A percentile compares a stretch with the other conserved stretches of the same genome.
phyloP scores from a whole-genome alignment of 1,140 invertebrate species.

The Drosophila chauvacae region DNA sequence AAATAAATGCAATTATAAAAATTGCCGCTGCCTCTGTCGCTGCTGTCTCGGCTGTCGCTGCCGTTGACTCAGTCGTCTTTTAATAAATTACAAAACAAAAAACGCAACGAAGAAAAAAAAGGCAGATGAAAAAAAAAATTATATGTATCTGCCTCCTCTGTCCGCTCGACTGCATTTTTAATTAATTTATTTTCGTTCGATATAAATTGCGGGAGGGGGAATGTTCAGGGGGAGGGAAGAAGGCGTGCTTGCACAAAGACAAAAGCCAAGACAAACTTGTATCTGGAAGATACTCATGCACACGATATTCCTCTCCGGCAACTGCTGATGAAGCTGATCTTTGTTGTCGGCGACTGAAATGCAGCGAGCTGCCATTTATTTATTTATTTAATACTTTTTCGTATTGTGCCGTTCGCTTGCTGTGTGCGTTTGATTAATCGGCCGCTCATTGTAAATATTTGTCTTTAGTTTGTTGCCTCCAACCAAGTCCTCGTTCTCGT shows the following conservation, averaged over 20 bases:
- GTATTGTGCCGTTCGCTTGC: constrained; percentile 2
- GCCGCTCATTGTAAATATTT: constrained; percentile 80
- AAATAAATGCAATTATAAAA: constrained; percentile 74
- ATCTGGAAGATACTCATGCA: constrained; percentile 73
- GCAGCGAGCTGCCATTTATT: constrained; percentile 71
- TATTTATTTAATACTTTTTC: constrained; percentile 79
- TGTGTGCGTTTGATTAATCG: constrained; percentile 76
- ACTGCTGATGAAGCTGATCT: constrained; percentile 58
- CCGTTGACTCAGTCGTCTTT: constrained; percentile 45
- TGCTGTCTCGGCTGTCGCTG: constrained; percentile 2
- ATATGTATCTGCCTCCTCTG: constrained; percentile 40
- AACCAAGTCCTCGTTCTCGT: background rate
- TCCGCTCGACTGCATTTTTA: constrained; percentile 71
- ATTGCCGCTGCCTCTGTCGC: constrained; percentile 29
- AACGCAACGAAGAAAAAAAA: constrained; percentile 18
- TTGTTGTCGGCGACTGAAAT: constrained; percentile 30
- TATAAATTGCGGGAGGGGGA: constrained; percentile 36
- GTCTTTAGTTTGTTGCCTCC: constrained; percentile 80
- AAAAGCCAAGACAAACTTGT: constrained; percentile 78
- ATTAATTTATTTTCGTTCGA: constrained; percentile 76
- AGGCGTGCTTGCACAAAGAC: constrained; percentile 66
- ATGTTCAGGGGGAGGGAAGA: constrained; percentile 1
- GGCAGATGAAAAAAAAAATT: constrained; percentile 8
- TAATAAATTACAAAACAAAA: constrained; percentile 50
- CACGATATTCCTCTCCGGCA: constrained; percentile 41